phyloP scores from a whole-genome alignment of 2,797 vertebrate genomes.

The Ataeniobius toweri region DNA sequence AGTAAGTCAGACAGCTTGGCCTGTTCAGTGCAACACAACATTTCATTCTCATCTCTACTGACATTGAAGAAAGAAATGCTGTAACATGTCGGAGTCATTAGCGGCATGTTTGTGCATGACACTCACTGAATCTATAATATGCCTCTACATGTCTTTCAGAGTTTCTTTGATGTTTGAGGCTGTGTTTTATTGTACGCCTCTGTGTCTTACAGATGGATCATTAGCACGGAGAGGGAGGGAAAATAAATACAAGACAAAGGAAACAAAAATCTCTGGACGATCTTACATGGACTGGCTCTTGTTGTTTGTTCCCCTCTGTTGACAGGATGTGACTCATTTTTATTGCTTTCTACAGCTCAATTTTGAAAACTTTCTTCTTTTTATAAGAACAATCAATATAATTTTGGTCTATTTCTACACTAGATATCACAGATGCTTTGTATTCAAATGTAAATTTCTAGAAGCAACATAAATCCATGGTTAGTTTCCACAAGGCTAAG shows the following conservation, averaged over 20 bases:
- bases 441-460: background rate
- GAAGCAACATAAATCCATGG: background rate
- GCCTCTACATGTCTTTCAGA: background rate
- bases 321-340: background rate
- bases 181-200: slow-evolving; percentile 8
- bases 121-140: background rate
- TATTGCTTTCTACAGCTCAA: background rate
- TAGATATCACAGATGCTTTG: background rate
- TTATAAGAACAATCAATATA: background rate
- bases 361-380: background rate
- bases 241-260: slow-evolving; percentile 12
- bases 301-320: background rate
- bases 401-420: background rate
- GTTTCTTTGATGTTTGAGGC: background rate
- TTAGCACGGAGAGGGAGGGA: slow-evolving; percentile 28
- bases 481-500: background rate
- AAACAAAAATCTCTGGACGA: slow-evolving; percentile 8
- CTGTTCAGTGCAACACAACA: background rate
- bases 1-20: slow-evolving; percentile 66
- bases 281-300: slow-evolving; percentile 1
- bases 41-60: background rate
- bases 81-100: background rate
- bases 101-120: background rate
- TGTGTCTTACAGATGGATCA: slow-evolving; percentile 52
- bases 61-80: background rate